A percentile compares a stretch with the other conserved stretches of the same genome.
Conservation (phyloP, 2,888 invertebrate genomes). For the Latrodectus elegans region DNA sequence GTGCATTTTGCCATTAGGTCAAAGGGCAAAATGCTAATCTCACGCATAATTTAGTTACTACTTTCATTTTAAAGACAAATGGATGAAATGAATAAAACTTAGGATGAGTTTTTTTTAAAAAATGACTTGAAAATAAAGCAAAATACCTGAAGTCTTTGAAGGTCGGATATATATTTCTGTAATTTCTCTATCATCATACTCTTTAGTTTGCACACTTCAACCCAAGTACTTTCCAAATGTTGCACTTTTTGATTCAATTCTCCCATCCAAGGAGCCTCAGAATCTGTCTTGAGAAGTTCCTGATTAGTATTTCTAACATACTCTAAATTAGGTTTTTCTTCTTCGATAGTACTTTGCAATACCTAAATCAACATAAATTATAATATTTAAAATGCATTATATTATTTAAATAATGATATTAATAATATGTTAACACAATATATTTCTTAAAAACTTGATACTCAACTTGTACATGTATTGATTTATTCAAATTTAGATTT, state of each 20-base stretch:
- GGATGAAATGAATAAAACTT: too few species aligned
- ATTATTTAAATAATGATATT: background rate
- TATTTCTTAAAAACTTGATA: too few species aligned
- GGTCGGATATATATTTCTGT: constrained; percentile 77
- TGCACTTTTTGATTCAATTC: constrained; percentile 62
- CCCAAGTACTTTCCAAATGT: constrained; percentile 67
- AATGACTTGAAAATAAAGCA: background rate
- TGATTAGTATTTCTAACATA: constrained; percentile 69
- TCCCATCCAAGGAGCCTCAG: constrained; percentile 62
- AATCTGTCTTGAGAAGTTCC: constrained; percentile 63
- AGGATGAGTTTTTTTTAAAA: too few species aligned
- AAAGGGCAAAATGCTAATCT: too few species aligned
- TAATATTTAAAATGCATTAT: background rate
- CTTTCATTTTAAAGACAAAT: too few species aligned
- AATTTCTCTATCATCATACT: constrained; percentile 80
- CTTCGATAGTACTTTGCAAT: constrained; percentile 67
- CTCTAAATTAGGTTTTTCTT: constrained; percentile 70
- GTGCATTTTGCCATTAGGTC: too few species aligned
- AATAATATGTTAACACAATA: too few species aligned
- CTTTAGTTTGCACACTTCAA: constrained; percentile 77
- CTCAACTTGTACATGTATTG: too few species aligned
- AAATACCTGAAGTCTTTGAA: constrained; percentile 74
- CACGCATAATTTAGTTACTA: too few species aligned
- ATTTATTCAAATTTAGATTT: too few species aligned
- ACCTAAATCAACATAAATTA: constrained; percentile 55